phyloP scores from a whole-genome alignment of 2,113 vertebrate genomes.

The Oreamnos americanus region DNA sequence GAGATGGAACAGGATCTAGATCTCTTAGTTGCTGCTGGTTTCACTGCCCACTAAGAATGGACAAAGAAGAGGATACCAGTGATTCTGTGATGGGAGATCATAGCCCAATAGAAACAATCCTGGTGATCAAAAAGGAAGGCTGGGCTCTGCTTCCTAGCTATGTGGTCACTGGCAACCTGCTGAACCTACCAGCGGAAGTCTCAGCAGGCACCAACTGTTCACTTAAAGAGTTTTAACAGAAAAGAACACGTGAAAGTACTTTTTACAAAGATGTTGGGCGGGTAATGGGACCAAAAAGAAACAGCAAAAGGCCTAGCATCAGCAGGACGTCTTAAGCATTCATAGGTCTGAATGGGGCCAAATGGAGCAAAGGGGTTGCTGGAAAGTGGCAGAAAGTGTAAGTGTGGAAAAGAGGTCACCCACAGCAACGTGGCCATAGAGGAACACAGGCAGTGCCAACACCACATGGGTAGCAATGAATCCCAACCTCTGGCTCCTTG shows the following conservation, averaged over 20 bases:
- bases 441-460: neutral
- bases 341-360: neutral
- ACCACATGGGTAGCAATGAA: neutral
- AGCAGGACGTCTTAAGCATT: neutral
- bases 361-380: neutral
- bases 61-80: neutral
- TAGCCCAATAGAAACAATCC: neutral
- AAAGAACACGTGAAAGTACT: neutral
- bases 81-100: neutral
- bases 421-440: neutral
- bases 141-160: neutral
- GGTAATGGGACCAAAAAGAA: neutral
- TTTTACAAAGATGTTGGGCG: neutral
- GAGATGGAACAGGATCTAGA: neutral
- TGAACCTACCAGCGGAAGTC: neutral
- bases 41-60: neutral
- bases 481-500: neutral
- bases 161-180: neutral
- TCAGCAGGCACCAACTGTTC: neutral
- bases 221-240: neutral
- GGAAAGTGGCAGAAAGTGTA: neutral
- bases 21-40: neutral
- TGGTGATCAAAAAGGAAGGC: neutral
- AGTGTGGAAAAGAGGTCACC: neutral
- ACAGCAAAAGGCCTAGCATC: neutral